phyloP scores from a whole-genome alignment of 1,140 invertebrate species.

The Maniola jurtina region DNA sequence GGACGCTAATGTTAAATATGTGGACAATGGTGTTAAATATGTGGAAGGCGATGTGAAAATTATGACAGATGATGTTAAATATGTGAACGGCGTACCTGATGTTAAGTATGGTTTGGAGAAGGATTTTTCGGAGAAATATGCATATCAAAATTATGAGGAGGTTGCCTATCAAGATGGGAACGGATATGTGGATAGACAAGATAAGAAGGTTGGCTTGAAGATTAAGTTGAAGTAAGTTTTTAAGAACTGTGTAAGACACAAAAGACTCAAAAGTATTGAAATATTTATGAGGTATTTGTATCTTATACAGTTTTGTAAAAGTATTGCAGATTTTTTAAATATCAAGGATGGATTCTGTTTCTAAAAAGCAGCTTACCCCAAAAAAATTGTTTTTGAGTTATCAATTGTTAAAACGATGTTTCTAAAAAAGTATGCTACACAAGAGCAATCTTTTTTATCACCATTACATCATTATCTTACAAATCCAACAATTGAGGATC shows the following conservation, averaged over 20 bases:
- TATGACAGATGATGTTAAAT: slow-evolving; percentile 35
- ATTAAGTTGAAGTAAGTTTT: slow-evolving; percentile 60
- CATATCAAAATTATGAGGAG: slow-evolving; percentile 60
- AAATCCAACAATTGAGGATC: too few species aligned
- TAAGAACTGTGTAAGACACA: neutral
- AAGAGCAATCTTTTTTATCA: too few species aligned
- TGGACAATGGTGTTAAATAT: slow-evolving; percentile 18
- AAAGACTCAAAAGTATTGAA: neutral
- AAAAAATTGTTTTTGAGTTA: too few species aligned
- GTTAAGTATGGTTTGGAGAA: slow-evolving; percentile 51
- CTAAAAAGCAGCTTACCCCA: too few species aligned
- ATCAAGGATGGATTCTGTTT: too few species aligned
- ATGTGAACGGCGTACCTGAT: slow-evolving; percentile 49
- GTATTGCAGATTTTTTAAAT: too few species aligned
- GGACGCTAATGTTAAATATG: slow-evolving; percentile 51
- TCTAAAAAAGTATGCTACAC: too few species aligned
- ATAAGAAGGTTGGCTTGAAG: slow-evolving; percentile 58
- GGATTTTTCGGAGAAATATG: slow-evolving; percentile 51
- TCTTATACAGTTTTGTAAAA: too few species aligned
- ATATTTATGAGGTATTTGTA: too few species aligned
- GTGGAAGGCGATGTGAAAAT: slow-evolving; percentile 25
- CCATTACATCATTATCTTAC: too few species aligned
- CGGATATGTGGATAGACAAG: slow-evolving; percentile 50
- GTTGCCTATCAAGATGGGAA: slow-evolving; percentile 44
- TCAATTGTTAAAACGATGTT: too few species aligned